Evolutionary conservation across 2,888 invertebrate species (phyloP).

Genomic region (Phania funesta): DNA sequence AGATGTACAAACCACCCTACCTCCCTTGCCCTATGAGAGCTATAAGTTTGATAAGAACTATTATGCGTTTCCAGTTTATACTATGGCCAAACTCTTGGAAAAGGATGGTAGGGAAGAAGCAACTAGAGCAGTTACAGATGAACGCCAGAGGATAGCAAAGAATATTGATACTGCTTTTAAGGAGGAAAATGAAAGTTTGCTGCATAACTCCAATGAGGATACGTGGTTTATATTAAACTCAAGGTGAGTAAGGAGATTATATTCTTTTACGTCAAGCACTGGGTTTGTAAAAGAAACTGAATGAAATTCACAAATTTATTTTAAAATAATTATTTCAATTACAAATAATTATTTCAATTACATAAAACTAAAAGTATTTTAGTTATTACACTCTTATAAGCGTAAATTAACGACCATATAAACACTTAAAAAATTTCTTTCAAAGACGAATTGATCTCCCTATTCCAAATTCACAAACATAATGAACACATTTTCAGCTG

Average conservation of each 20-base stretch:
- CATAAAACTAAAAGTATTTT: too few species aligned
- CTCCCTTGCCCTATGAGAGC: slow-evolving; percentile 51
- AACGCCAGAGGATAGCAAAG: background rate
- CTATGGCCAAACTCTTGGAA: slow-evolving; percentile 73
- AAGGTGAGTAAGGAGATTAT: slow-evolving; percentile 68
- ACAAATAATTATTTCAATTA: too few species aligned
- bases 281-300: too few species aligned
- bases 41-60: slow-evolving; percentile 71
- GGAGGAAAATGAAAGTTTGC: slow-evolving; percentile 2
- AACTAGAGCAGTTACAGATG: background rate
- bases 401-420: too few species aligned
- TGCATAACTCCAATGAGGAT: slow-evolving; percentile 37
- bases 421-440: too few species aligned
- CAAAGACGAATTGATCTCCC: too few species aligned
- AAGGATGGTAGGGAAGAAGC: background rate
- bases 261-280: background rate
- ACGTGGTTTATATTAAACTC: slow-evolving; percentile 77
- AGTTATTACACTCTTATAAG: too few species aligned
- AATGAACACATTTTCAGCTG: too few species aligned
- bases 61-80: slow-evolving; percentile 75
- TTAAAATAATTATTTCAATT: too few species aligned
- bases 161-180: background rate
- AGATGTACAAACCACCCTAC: slow-evolving; percentile 3
- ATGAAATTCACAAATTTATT: background rate
- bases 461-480: too few species aligned